phyloP scores from a whole-genome alignment of 1,140 invertebrate genomes.

The Trichonephila clavata region DNA sequence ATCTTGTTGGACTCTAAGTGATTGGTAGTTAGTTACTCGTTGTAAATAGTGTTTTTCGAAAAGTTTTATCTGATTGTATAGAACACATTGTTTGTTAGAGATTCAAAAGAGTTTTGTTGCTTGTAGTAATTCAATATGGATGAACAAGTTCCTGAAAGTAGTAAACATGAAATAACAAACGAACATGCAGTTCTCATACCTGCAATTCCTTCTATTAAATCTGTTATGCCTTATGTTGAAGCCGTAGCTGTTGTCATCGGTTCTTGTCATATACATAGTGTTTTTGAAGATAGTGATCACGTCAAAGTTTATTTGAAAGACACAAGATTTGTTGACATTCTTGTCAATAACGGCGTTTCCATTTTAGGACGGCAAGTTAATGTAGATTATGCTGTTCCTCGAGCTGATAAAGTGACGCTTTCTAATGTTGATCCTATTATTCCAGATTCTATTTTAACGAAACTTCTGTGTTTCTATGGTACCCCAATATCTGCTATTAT shows the following conservation, averaged over 20 bases:
- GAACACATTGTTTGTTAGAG: too few relatives aligned
- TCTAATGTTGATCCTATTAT: conserved; percentile 62
- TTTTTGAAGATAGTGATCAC: conserved; percentile 29
- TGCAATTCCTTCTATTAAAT: not conserved
- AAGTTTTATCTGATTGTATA: too few relatives aligned
- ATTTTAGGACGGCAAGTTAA: conserved; percentile 35
- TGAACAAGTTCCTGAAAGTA: not conserved
- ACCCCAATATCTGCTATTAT: conserved; percentile 10
- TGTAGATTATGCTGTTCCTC: conserved; percentile 62
- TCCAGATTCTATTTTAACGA: conserved; percentile 36
- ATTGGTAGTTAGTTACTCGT: too few relatives aligned
- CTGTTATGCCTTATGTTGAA: conserved; percentile 57
- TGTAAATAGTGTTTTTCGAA: too few relatives aligned
- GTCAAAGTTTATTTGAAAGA: conserved; percentile 61
- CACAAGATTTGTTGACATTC: conserved; percentile 43
- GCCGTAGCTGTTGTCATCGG: conserved; percentile 54
- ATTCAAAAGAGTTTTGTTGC: not conserved
- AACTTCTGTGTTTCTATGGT: conserved; percentile 56
- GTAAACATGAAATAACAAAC: conserved; percentile 43
- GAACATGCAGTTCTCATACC: conserved; percentile 61
- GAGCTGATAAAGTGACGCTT: conserved; percentile 39
- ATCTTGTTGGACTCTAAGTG: too few relatives aligned
- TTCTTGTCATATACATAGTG: conserved; percentile 50
- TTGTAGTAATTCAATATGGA: not conserved
- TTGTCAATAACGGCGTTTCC: conserved; percentile 31